These are phyloP conservation scores for Spheniscus humboldti DNA, from an alignment of 2,797 vertebrate species.

Conservation along the genomic window DNA sequence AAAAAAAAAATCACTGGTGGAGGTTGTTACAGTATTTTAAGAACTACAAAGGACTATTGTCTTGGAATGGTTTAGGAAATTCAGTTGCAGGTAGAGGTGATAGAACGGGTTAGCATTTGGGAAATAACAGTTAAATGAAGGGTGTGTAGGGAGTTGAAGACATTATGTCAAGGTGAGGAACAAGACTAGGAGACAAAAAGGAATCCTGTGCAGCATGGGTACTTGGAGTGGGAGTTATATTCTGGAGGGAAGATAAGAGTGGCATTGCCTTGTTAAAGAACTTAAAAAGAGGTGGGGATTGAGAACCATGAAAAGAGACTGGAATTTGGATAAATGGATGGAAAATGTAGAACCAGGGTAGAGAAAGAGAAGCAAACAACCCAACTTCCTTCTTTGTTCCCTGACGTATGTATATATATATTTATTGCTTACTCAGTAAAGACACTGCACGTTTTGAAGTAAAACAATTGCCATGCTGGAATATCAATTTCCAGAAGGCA, in stretches of 20 bases:
- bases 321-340: not conserved
- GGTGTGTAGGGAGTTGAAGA: accelerated
- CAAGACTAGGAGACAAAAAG: not conserved
- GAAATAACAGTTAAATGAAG: not conserved
- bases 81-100: not conserved
- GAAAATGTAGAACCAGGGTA: not conserved
- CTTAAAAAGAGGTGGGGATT: not conserved
- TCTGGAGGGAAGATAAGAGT: not conserved
- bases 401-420: not conserved
- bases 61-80: not conserved
- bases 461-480: not conserved
- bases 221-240: not conserved
- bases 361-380: not conserved
- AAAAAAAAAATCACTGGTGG: too few relatives aligned
- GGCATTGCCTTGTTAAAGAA: not conserved
- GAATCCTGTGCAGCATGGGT: not conserved
- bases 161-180: not conserved
- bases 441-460: not conserved
- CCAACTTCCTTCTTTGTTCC: not conserved
- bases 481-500: not conserved
- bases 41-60: not conserved
- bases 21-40: not conserved
- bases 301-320: not conserved
- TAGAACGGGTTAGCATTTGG: not conserved
- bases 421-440: not conserved